Base-by-base conservation (phyloP, 1,140 invertebrate species). In the Cylas formicarius region DNA sequence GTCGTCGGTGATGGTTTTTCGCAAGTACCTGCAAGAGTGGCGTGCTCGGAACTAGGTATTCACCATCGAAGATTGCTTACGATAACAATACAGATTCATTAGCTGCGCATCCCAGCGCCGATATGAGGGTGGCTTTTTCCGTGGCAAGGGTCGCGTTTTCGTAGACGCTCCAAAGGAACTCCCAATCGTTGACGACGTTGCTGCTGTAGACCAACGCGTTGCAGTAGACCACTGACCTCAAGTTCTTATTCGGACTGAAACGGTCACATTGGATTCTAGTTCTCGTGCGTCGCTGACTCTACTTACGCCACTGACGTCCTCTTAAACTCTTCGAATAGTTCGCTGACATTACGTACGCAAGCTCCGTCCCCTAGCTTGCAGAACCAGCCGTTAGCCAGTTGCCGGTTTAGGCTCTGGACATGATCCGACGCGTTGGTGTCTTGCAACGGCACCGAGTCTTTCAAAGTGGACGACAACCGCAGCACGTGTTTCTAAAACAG, bases 361-460 rank as follows among this genome's bases (percentile, higher is more conserved):
- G 71, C 59, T n/a, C 50, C 13, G 20, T 71, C 48, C 13, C 61
- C 66, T 11, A 72, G 63, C 42, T 67, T 56, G 49, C 78, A 81
- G 6, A 71, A 63, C 71, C 72, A 74, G 7, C 61, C 52, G 2
- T 73, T 45, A 0, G 74, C 59, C 42, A 66, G 66, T 3, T 55
- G 60, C 24, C 66, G 58, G 45, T 64, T 58, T 6, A 67, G 63
- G 3, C 66, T 68, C 19, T 68, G 61, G 33, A 68, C 50, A 0
- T 67, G 60, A 4, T 49, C 51, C 10, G 67, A 58, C 1, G 14
- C 27, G 0, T 48, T 1, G 1, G 32, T 33, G 9, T 55, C 48
- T 3, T 40, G 38, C 11, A 52, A 22, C 14, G 50, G 45, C 19
- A 51, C 35, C 4, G 45, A 23, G 2, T 17, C 11, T 28, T 53